Conservation (phyloP, 2,888 invertebrate species). For the Panzeria rudis region DNA sequence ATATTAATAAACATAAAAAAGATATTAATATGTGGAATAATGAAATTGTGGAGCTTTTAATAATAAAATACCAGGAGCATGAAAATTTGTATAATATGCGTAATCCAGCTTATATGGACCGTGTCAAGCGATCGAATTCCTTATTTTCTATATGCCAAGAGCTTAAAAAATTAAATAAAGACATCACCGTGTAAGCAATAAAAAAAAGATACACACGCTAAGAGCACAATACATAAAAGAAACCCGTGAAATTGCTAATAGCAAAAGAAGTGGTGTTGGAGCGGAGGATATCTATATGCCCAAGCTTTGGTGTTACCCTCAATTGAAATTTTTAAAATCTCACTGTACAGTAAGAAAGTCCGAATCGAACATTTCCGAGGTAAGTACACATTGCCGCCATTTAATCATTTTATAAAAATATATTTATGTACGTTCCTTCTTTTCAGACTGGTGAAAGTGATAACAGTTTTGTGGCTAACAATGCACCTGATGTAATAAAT, state of each 20-base stretch:
- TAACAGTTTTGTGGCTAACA: too few species aligned
- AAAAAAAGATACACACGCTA: conserved; percentile 27
- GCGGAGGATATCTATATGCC: background rate
- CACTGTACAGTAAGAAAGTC: background rate
- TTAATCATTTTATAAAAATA: too few species aligned
- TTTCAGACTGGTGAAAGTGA: too few species aligned
- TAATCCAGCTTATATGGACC: background rate
- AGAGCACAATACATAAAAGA: conserved; percentile 29
- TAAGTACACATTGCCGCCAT: background rate
- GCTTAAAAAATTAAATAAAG: conserved; percentile 4
- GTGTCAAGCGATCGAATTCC: background rate
- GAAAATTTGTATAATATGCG: conserved; percentile 25
- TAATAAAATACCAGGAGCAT: conserved; percentile 17
- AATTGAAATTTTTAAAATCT: background rate
- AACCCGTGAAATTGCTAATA: background rate
- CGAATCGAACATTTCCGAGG: background rate
- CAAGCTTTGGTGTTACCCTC: background rate
- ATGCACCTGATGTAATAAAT: too few species aligned
- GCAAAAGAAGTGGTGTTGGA: background rate
- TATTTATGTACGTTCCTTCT: too few species aligned
- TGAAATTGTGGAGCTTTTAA: background rate
- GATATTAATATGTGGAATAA: background rate
- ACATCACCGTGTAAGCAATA: conserved; percentile 13
- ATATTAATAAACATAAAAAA: too few species aligned
- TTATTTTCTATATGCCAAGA: conserved; percentile 16